Evolutionary conservation across 2,113 vertebrate species (phyloP).

Genomic region (Aramus guarauna): DNA sequence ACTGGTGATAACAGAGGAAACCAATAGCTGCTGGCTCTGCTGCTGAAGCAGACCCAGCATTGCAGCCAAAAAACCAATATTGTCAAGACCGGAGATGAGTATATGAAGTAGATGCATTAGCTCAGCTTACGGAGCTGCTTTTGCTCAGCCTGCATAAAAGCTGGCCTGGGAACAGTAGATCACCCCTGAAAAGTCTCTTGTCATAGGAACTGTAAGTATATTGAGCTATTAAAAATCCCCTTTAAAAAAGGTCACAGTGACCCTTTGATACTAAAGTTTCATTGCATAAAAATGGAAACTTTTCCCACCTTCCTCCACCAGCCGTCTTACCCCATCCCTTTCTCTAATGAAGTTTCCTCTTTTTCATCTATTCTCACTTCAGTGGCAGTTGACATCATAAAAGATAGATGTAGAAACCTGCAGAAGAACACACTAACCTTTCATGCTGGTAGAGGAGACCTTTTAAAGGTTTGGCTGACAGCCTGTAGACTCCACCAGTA

Average conservation of each 20-base stretch:
- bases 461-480: slow-evolving; percentile 17
- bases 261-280: neutral
- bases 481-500: neutral
- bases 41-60: neutral
- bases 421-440: slow-evolving; percentile 1
- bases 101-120: slow-evolving; percentile 15
- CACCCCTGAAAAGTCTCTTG: slow-evolving; percentile 33
- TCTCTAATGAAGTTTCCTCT: neutral
- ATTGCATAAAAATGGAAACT: neutral
- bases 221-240: slow-evolving; percentile 7
- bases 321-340: neutral
- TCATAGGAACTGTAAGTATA: slow-evolving; percentile 21
- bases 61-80: neutral
- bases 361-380: neutral
- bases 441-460: neutral
- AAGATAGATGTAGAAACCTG: slow-evolving; percentile 6
- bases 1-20: slow-evolving; percentile 32
- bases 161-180: slow-evolving; percentile 35
- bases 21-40: slow-evolving; percentile 1
- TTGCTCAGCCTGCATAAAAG: slow-evolving; percentile 28
- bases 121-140: slow-evolving; percentile 19
- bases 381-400: neutral
- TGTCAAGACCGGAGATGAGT: neutral
- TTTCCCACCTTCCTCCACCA: neutral
- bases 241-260: slow-evolving; percentile 49